Evolutionary conservation across 2,113 vertebrate species (phyloP).

Genomic region (Sterrhoptilus dennistouni): DNA sequence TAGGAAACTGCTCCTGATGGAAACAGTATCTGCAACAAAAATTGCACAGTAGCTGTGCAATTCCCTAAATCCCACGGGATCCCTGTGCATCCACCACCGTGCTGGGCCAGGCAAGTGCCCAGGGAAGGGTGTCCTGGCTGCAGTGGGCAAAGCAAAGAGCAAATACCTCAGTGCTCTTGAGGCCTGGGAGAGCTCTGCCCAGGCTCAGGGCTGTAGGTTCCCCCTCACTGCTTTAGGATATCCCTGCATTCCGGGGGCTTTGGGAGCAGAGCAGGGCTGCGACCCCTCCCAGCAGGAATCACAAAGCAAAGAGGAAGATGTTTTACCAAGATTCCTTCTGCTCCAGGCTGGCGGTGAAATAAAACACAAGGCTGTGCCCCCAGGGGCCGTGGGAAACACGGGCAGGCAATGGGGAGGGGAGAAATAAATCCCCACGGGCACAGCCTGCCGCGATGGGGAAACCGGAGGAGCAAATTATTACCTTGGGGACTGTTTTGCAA

Average conservation of each 20-base stretch:
- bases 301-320: background rate
- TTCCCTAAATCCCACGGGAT: background rate
- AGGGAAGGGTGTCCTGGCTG: background rate
- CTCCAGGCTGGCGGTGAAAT: background rate
- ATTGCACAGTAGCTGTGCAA: background rate
- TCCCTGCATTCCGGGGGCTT: background rate
- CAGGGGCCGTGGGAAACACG: background rate
- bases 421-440: background rate
- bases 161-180: background rate
- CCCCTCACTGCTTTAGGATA: background rate
- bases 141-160: background rate
- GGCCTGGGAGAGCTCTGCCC: background rate
- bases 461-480: background rate
- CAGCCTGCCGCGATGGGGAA: background rate
- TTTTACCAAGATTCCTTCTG: background rate
- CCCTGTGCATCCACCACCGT: accelerated
- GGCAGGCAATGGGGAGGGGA: background rate
- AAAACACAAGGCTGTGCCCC: background rate
- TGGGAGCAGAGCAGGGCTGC: background rate
- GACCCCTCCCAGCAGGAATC: background rate
- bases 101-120: background rate
- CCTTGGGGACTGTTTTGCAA: background rate
- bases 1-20: accelerated
- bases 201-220: background rate
- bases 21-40: background rate